phyloP scores from a whole-genome alignment of 2,113 vertebrate species.

The Hippopotamus amphibius region DNA sequence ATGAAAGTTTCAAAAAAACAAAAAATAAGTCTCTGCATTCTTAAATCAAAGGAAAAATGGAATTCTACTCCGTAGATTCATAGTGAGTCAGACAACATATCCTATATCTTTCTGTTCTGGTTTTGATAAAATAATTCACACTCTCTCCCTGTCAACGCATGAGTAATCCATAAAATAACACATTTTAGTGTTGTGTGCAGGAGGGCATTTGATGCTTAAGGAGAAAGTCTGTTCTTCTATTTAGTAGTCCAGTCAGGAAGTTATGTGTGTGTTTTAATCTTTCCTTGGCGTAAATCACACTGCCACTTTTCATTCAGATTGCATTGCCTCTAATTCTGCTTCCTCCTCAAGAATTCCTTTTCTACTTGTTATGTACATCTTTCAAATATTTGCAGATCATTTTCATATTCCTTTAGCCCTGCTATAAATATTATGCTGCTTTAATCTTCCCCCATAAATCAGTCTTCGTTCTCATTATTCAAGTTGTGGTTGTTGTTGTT shows the following conservation, averaged over 20 bases:
- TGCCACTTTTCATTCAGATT: constrained; percentile 59
- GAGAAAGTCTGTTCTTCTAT: constrained; percentile 3
- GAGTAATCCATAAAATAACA: background rate
- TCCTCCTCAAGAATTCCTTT: constrained; percentile 58
- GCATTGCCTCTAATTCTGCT: constrained; percentile 11
- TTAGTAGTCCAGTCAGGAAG: constrained; percentile 63
- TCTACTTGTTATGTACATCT: constrained; percentile 63
- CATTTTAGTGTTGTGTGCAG: background rate
- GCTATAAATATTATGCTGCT: constrained; percentile 54
- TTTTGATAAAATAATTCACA: constrained; percentile 36
- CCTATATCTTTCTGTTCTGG: background rate
- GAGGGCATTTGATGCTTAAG: background rate
- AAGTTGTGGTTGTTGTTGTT: background rate
- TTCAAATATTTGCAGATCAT: constrained; percentile 68
- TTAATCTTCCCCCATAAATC: background rate
- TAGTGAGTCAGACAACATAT: background rate
- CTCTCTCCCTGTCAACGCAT: background rate
- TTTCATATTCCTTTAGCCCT: constrained; percentile 52
- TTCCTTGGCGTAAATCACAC: constrained; percentile 38
- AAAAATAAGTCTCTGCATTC: background rate
- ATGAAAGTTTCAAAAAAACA: background rate
- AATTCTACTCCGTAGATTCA: background rate
- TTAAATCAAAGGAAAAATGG: background rate
- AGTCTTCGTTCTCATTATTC: constrained; percentile 5
- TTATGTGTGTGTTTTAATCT: constrained; percentile 42